phyloP scores from a whole-genome alignment of 2,113 vertebrate genomes.

The Bettongia penicillata region DNA sequence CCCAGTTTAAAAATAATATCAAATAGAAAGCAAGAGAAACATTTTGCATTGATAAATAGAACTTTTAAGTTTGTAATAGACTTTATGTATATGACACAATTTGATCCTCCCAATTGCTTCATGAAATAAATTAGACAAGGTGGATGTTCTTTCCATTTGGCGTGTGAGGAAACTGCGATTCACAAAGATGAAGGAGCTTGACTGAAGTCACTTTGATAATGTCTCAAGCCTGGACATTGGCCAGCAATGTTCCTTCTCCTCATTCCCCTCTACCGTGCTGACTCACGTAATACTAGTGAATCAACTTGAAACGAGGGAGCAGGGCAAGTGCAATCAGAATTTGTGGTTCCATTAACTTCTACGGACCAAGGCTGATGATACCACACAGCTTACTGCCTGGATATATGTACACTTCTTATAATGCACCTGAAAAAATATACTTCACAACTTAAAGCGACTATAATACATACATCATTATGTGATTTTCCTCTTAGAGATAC shows the following conservation, averaged over 20 bases:
- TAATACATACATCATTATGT: not conserved
- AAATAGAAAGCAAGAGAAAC: not conserved
- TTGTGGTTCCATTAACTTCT: slow-evolving; percentile 29
- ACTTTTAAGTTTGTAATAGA: not conserved
- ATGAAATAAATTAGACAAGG: not conserved
- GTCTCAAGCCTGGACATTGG: not conserved
- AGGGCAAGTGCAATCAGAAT: slow-evolving; percentile 10
- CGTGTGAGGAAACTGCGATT: not conserved
- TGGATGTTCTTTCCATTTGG: not conserved
- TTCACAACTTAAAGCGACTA: too few species aligned
- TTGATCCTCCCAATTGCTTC: not conserved
- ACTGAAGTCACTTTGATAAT: not conserved
- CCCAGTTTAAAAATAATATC: not conserved
- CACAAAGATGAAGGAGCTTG: not conserved
- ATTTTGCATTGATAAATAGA: not conserved
- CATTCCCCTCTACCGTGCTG: not conserved
- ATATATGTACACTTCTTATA: not conserved
- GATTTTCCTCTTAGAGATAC: not conserved
- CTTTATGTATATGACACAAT: not conserved
- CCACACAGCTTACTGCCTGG: slow-evolving; percentile 58
- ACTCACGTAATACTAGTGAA: not conserved
- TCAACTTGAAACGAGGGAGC: slow-evolving; percentile 55
- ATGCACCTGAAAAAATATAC: not conserved
- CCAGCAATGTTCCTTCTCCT: not conserved
- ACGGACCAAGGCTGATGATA: slow-evolving; percentile 38